Conservation (phyloP, 1,140 invertebrate species). For the Rhynchophorus ferrugineus region DNA sequence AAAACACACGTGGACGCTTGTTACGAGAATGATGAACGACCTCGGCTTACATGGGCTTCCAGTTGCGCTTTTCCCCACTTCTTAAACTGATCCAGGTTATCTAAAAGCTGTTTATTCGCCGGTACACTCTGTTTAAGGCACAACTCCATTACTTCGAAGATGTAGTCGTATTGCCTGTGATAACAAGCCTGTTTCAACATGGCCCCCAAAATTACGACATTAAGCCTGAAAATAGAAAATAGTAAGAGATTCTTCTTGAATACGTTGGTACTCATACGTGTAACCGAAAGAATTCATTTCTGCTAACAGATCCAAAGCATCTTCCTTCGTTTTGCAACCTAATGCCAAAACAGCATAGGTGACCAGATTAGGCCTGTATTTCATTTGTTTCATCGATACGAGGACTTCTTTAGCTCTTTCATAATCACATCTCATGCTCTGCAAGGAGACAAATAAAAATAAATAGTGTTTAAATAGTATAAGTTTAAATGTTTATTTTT, state of each 20-base stretch:
- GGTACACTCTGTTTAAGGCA: slow-evolving; percentile 51
- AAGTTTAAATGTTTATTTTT: too few species aligned
- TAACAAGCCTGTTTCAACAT: slow-evolving; percentile 56
- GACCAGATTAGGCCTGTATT: slow-evolving; percentile 62
- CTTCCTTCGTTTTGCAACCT: slow-evolving; percentile 54
- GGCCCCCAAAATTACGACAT: slow-evolving; percentile 62
- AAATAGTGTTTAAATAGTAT: too few species aligned
- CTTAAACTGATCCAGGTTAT: slow-evolving; percentile 49
- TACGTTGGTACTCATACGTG: slow-evolving; percentile 42
- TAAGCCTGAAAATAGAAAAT: slow-evolving; percentile 48
- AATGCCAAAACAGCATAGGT: slow-evolving; percentile 82
- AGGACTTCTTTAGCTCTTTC: slow-evolving; percentile 24
- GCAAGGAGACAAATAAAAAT: too few species aligned
- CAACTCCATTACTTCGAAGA: slow-evolving; percentile 59
- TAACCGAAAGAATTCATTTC: slow-evolving; percentile 60
- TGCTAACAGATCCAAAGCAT: slow-evolving; percentile 54
- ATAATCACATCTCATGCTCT: slow-evolving; percentile 15
- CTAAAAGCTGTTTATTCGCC: slow-evolving; percentile 50
- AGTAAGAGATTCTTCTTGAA: slow-evolving; percentile 2
- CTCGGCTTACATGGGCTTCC: slow-evolving; percentile 41
- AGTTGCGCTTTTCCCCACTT: slow-evolving; percentile 40
- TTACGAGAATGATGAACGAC: slow-evolving; percentile 3
- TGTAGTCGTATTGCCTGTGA: slow-evolving; percentile 53
- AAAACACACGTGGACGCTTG: slow-evolving; percentile 3
- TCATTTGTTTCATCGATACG: slow-evolving; percentile 50